Percentiles rank a stretch among this genome's conserved stretches.
phyloP scores from a whole-genome alignment of 2,888 invertebrate genomes.

The Parnassius apollo region DNA sequence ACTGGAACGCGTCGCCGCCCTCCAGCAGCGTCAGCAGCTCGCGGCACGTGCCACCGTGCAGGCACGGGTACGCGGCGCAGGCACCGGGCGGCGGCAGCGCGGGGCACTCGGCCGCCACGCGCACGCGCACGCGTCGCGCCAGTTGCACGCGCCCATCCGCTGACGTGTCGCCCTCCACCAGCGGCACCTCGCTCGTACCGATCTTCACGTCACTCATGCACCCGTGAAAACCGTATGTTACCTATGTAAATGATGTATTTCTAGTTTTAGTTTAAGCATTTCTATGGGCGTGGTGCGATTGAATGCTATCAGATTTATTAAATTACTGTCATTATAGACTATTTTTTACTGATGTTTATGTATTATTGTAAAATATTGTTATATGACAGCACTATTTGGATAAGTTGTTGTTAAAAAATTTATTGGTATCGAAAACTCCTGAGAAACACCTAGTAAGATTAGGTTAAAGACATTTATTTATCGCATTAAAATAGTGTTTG shows the following conservation, averaged over 20 bases:
- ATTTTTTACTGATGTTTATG: too few species aligned
- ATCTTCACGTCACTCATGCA: conserved; percentile 94
- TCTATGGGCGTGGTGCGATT: too few species aligned
- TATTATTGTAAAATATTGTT: too few species aligned
- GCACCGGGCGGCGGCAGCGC: conserved; percentile 56
- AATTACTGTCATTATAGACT: too few species aligned
- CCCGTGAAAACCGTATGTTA: conserved; percentile 93
- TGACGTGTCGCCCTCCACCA: conserved; percentile 73
- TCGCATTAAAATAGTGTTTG: too few species aligned
- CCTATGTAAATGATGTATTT: conserved; percentile 60
- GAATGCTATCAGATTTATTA: too few species aligned
- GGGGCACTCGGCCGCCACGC: conserved; percentile 47
- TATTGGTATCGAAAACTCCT: too few species aligned
- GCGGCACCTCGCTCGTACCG: conserved; percentile 87
- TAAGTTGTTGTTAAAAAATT: too few species aligned
- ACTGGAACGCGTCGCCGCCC: conserved; percentile 81
- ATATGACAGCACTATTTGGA: too few species aligned
- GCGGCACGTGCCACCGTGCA: conserved; percentile 82
- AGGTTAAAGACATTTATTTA: too few species aligned
- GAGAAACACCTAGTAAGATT: too few species aligned
- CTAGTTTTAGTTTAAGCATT: too few species aligned
- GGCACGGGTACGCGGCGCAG: conserved; percentile 66
- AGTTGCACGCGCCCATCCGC: conserved; percentile 59
- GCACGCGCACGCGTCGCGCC: conserved; percentile 59
- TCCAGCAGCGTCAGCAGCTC: conserved; percentile 41